Evolutionary conservation across 2,888 invertebrate species (phyloP).

Genomic region (Xylophagus ater): DNA sequence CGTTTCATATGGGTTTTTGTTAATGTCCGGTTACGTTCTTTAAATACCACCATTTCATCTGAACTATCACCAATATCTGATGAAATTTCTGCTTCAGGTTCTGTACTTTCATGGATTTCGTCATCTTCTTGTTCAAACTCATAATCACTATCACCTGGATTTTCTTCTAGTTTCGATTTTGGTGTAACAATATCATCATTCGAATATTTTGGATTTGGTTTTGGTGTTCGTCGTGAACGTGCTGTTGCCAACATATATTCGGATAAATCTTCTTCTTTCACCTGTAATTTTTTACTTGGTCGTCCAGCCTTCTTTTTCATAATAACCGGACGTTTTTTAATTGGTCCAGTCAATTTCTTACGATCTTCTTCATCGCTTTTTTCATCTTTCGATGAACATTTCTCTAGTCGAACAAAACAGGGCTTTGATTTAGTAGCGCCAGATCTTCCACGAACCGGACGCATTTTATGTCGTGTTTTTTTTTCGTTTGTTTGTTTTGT

Average conservation of each 20-base stretch:
- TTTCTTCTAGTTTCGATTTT: constrained; percentile 3
- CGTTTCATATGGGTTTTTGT: neutral
- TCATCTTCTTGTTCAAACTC: constrained; percentile 19
- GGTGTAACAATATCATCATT: constrained; percentile 34
- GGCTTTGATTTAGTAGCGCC: constrained; percentile 29
- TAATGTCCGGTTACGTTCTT: constrained; percentile 4
- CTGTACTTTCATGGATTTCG: constrained; percentile 16
- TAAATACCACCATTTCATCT: too few relatives aligned
- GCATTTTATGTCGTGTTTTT: constrained; percentile 8
- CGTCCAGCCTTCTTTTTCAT: constrained; percentile 8
- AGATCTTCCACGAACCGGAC: constrained; percentile 11
- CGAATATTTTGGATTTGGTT: constrained; percentile 38
- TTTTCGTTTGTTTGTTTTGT: too few relatives aligned
- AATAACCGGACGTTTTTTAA: constrained; percentile 17
- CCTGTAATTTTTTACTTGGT: constrained; percentile 1
- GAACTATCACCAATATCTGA: too few relatives aligned
- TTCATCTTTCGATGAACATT: constrained; percentile 22
- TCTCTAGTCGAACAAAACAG: constrained; percentile 33
- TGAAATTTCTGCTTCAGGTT: constrained; percentile 23
- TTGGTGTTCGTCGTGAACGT: constrained; percentile 35
- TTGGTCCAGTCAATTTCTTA: constrained; percentile 19
- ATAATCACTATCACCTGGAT: constrained; percentile 17
- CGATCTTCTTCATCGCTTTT: constrained; percentile 11
- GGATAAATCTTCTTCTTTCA: constrained; percentile 14
- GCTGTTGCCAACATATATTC: constrained; percentile 14